These are phyloP conservation scores for Chloropsis cyanopogon DNA, from an alignment of 2,113 vertebrate species.

Conservation along the genomic window DNA sequence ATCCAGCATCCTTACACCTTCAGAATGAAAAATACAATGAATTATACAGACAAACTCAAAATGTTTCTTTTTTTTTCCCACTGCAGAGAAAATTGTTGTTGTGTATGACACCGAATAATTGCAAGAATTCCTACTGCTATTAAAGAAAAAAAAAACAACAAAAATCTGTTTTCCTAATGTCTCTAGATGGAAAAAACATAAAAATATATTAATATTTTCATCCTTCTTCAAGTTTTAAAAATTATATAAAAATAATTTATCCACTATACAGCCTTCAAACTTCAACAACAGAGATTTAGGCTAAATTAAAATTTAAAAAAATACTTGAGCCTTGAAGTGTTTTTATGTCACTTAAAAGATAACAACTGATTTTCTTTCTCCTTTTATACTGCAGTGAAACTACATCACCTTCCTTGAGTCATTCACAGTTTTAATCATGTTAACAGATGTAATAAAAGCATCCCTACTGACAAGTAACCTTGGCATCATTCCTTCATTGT, in stretches of 20 bases:
- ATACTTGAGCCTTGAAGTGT: not conserved
- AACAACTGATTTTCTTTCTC: not conserved
- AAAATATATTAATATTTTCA: not conserved
- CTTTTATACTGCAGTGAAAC: not conserved
- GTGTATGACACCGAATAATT: not conserved
- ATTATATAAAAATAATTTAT: not conserved
- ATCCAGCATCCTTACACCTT: constrained; percentile 97
- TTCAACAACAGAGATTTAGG: not conserved
- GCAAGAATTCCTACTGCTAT: not conserved
- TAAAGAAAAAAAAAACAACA: not conserved
- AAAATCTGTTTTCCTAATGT: not conserved
- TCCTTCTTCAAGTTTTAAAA: not conserved
- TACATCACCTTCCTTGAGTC: not conserved
- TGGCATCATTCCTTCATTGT: not conserved
- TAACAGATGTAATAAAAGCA: not conserved
- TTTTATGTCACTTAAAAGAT: not conserved
- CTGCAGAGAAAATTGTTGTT: fast-evolving
- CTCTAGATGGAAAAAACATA: not conserved
- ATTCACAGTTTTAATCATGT: not conserved
- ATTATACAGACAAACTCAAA: not conserved
- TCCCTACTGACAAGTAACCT: not conserved
- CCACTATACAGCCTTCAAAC: not conserved
- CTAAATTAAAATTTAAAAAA: not conserved
- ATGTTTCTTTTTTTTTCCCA: fast-evolving
- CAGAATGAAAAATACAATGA: not conserved